Evolutionary conservation across 2,797 vertebrate genomes (phyloP).

Genomic region (Geotrypetes seraphini): DNA sequence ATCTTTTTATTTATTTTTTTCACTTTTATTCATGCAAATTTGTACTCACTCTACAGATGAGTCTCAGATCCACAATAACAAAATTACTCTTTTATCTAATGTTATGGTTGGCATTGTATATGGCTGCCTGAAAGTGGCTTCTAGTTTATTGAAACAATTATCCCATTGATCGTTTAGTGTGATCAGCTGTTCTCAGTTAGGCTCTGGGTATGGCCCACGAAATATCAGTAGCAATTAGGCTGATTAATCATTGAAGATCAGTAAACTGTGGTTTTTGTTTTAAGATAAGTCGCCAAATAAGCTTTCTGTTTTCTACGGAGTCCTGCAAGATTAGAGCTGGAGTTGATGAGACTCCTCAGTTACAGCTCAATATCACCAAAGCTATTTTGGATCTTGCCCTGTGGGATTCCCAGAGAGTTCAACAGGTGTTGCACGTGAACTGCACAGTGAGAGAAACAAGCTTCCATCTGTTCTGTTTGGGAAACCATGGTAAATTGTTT

Average conservation of each 20-base stretch:
- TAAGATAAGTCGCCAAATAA: constrained; percentile 27
- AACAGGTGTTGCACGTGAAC: constrained; percentile 22
- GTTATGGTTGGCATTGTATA: constrained; percentile 21
- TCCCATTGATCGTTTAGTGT: constrained; percentile 32
- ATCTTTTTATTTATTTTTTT: no score
- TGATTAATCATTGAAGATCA: constrained; percentile 42
- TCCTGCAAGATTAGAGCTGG: not conserved
- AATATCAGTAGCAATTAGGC: constrained; percentile 23
- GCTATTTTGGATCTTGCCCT: not conserved
- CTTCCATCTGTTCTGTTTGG: constrained; percentile 12
- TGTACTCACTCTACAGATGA: no score
- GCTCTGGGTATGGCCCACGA: constrained; percentile 17
- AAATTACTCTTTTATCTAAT: constrained; percentile 9
- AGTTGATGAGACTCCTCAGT: constrained; percentile 9
- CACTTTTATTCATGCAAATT: no score
- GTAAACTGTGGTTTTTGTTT: constrained; percentile 24
- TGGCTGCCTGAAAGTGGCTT: constrained; percentile 28
- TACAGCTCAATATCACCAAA: constrained; percentile 1
- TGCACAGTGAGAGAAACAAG: not conserved
- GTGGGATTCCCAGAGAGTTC: not conserved
- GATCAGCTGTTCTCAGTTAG: constrained; percentile 25
- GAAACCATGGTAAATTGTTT: constrained; percentile 23
- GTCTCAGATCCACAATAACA: not conserved
- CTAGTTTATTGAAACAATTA: constrained; percentile 37
- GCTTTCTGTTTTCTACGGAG: constrained; percentile 8